Evolutionary conservation across 2,888 invertebrate genomes (phyloP), one percentile per base, ranked within the genome.

Genomic region (Agriopis leucophaearia): DNA sequence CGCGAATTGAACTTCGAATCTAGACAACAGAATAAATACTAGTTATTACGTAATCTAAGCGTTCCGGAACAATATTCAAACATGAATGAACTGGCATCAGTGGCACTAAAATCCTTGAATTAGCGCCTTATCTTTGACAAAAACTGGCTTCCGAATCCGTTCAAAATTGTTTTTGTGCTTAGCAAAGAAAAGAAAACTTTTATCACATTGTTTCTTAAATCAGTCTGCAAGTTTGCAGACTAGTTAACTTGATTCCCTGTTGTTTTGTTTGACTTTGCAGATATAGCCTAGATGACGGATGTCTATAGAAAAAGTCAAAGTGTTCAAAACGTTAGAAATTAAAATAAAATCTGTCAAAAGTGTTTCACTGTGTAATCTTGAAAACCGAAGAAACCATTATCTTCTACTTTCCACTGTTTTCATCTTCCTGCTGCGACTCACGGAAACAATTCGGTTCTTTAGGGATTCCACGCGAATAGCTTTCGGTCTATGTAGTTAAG

Each of bases 81-180:
- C 50, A 18, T 60, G n/a, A 60, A 51, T 60, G 27, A 60, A 50
- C 60, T 60, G 59, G 42, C n/a, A 60, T 44, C 40, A 57, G 16
- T 13, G 7, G 16, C n/a, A 44, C 50, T 27, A 40, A 10, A 42
- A 60, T 5, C 47, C 57, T 47, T 58, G 35, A 45, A 57, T 38
- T 59, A 51, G 50, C 60, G 51, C 42, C 60, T n/a, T 18, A 8
- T 18, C 7, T n/a, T 12, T n/a, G 13, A 50, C 27, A 51, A 60
- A 60, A 60, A 60, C 1, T 42, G 18, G 15, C 12, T 27, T n/a
- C 6, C 68, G 64, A 70, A 68, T 54, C 47, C 58, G 54, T 59
- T 66, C 50, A 60, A 56, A 67, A 58, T 65, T 1, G 18, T 48
- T 48, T 48, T 48, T 48, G 18, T 48, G 12, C 48, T 18, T 18